Percentiles rank a stretch among this genome's conserved stretches.
phyloP scores from a whole-genome alignment of 2,888 invertebrate species.

The Cephus nigrinus region DNA sequence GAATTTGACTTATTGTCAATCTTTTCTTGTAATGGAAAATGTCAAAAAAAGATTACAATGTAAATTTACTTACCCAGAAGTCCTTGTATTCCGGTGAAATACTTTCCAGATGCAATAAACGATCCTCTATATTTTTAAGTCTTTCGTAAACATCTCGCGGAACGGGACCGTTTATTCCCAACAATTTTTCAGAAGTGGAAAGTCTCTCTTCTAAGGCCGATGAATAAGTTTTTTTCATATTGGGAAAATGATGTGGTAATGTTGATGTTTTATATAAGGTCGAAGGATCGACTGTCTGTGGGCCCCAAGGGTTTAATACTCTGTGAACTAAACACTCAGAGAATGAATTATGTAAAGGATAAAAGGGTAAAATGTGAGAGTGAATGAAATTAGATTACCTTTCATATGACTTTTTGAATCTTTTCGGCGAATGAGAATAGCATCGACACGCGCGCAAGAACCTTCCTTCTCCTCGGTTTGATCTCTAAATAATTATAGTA shows the following conservation, averaged over 20 bases:
- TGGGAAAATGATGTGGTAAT: conserved; percentile 8
- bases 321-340: conserved; percentile 71
- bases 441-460: conserved; percentile 82
- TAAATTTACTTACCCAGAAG: conserved; percentile 70
- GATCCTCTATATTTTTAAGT: conserved; percentile 80
- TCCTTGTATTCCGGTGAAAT: conserved; percentile 85
- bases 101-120: conserved; percentile 78
- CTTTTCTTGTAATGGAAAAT: background rate
- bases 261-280: conserved; percentile 26
- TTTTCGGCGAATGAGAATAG: conserved; percentile 76
- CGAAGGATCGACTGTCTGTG: conserved; percentile 68
- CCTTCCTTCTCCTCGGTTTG: conserved; percentile 66
- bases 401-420: conserved; percentile 84
- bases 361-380: background rate
- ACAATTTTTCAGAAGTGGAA: conserved; percentile 73
- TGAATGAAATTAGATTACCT: conserved; percentile 68
- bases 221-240: conserved; percentile 44
- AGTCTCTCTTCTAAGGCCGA: conserved; percentile 78
- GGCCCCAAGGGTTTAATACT: conserved; percentile 78
- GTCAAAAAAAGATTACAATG: conserved; percentile 7
- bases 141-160: conserved; percentile 76
- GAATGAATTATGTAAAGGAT: conserved; percentile 18
- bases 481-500: conserved; percentile 37
- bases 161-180: conserved; percentile 70
- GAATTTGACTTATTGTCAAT: background rate